Evolutionary conservation across 2,113 vertebrate genomes (phyloP).

Genomic region (Camelus dromedarius): DNA sequence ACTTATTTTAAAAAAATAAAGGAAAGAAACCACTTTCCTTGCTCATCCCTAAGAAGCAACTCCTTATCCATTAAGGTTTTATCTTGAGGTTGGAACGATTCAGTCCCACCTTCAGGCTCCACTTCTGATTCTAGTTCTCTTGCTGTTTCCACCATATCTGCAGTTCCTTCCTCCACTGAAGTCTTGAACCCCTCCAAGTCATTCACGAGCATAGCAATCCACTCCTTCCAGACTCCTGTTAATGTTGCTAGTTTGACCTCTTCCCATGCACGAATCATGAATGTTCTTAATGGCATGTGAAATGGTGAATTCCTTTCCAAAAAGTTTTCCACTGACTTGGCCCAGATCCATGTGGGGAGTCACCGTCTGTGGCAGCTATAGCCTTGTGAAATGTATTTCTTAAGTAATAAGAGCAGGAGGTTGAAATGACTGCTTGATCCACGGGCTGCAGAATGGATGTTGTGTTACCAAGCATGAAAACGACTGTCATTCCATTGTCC

Average conservation of each 20-base stretch:
- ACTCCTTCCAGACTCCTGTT: neutral
- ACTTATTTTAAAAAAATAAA: too few species aligned
- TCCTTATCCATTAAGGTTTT: neutral
- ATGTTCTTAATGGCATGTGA: neutral
- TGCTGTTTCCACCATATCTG: neutral
- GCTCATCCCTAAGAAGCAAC: neutral
- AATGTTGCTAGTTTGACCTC: neutral
- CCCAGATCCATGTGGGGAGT: neutral
- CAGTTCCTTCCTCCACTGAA: neutral
- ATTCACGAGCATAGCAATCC: neutral
- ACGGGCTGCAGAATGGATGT: neutral
- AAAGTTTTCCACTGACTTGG: neutral
- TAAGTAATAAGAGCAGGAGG: neutral
- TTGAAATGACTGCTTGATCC: neutral
- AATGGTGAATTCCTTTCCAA: neutral
- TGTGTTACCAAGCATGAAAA: neutral
- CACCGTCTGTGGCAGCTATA: rapidly evolving
- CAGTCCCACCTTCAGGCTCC: neutral
- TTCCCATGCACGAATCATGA: neutral
- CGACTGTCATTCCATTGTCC: neutral
- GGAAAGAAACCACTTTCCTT: neutral
- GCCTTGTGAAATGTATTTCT: neutral
- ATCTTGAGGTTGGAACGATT: neutral
- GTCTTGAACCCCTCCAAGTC: neutral
- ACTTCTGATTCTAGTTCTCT: neutral